Evolutionary conservation across 2,113 vertebrate species (phyloP), one percentile per base, ranked within the genome.

Genomic region (Leucopsar rothschildi): DNA sequence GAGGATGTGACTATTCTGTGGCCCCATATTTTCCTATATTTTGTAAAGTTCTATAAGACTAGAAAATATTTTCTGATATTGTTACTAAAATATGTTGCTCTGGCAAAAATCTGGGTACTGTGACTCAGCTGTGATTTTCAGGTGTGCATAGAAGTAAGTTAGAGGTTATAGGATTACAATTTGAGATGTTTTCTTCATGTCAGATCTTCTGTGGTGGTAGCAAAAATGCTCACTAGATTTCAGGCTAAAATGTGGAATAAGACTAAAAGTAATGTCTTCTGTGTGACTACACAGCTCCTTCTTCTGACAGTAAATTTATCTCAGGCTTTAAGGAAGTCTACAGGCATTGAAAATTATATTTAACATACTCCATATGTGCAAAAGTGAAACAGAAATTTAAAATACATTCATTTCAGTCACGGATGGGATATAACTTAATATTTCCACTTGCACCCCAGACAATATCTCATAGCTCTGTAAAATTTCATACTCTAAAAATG

Each of bases 351-450:
- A 66, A 88, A 76, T 90, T 85, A 59, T 66, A 70, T 94, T 87
- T 89, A 93, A 91, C 82, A 66, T 94, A 66, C 82, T 93, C 91
- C 91, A 87, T 91, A 33, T 92, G 94, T 91, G 66, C 66, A 73
- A 77, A 47, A 94, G 59, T 2, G 22, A 91, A 95, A 49, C 40
- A 86, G 53, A 90, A 93, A 73, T 57, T 73, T 92, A 68, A 92
- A 93, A 82, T 93, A 42, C 40, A 53, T 86, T 89, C 7, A 91
- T 91, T 95, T 95, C 42, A 59, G 59, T 77, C 79, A 89, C 4
- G 31, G 66, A 72, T 90, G 84, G 81, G 66, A 80, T 80, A 63
- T 94, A 91, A 92, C 29, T 85, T 92, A 85, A 82, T 95, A 92
- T 91, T 95, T 95, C 91, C 63, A 72, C 50, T 92, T 85, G 25